Evolutionary conservation across 1,140 invertebrate species (phyloP).

Genomic region (Atta colombica): DNA sequence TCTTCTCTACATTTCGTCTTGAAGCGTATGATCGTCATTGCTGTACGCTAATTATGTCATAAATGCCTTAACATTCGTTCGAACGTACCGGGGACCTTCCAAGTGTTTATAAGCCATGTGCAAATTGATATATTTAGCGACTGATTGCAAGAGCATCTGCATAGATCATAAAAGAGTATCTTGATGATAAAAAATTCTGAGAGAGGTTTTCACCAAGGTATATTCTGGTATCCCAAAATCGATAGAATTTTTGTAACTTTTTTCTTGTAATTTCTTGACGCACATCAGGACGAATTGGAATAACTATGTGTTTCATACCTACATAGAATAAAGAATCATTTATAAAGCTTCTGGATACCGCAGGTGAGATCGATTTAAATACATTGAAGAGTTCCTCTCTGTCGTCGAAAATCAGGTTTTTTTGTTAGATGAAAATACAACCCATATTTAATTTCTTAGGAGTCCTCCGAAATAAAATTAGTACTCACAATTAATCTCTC

Average conservation of each 20-base stretch:
- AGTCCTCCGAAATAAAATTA: not conserved
- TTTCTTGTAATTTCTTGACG: not conserved
- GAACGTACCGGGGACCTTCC: not conserved
- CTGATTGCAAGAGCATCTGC: not conserved
- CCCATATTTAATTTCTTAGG: not conserved
- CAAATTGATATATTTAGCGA: not conserved
- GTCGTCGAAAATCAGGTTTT: not conserved
- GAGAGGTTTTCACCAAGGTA: too few species aligned
- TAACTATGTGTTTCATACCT: not conserved
- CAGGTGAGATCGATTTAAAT: not conserved
- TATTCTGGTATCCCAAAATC: not conserved
- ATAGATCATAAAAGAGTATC: not conserved
- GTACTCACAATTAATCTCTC: not conserved
- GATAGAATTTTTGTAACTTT: not conserved
- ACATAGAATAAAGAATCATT: not conserved
- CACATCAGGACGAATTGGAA: not conserved
- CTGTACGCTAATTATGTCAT: not conserved
- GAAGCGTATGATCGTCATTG: constrained; percentile 5
- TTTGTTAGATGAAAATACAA: not conserved
- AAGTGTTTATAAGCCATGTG: not conserved
- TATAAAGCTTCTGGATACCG: not conserved
- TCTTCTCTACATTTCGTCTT: not conserved
- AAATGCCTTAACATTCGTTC: constrained; percentile 33
- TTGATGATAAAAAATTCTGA: too few species aligned
- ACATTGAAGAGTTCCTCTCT: not conserved